Conservation (phyloP, 2,888 invertebrate genomes). For the Drosophila siamana region DNA sequence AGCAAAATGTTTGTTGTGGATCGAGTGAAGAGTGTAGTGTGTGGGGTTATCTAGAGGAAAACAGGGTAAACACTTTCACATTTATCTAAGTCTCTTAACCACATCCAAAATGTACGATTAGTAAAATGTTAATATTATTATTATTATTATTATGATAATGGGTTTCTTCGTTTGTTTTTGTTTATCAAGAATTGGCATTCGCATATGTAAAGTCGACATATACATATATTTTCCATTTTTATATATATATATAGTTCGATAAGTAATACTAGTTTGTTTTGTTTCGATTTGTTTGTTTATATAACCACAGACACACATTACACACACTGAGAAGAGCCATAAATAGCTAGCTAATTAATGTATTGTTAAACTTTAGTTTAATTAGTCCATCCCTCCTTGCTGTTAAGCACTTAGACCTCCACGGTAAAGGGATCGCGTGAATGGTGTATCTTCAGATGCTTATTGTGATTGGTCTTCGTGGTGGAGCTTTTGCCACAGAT, state of each 20-base stretch:
- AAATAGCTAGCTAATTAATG: constrained; percentile 70
- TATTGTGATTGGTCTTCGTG: constrained; percentile 96
- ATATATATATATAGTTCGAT: constrained; percentile 57
- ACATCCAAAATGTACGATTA: constrained; percentile 75
- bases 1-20: constrained; percentile 24
- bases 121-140: constrained; percentile 65
- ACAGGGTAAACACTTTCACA: constrained; percentile 62
- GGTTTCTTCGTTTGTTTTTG: constrained; percentile 38
- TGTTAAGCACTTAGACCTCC: constrained; percentile 86
- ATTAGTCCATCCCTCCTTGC: constrained; percentile 15
- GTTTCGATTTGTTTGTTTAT: constrained; percentile 44
- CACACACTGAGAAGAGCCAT: constrained; percentile 75
- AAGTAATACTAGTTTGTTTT: constrained; percentile 78
- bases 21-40: constrained; percentile 10
- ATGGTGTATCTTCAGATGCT: constrained; percentile 95
- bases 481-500: constrained; percentile 95
- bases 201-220: constrained; percentile 61
- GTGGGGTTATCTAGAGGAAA: constrained; percentile 30
- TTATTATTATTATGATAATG: constrained; percentile 47
- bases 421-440: constrained; percentile 94
- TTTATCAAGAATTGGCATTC: constrained; percentile 75
- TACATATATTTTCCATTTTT: constrained; percentile 19
- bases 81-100: constrained; percentile 76
- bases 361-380: constrained; percentile 51
- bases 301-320: constrained; percentile 73